These are phyloP conservation scores for Nasonovia ribisnigri DNA, from an alignment of 2,888 invertebrate species.

Conservation along the genomic window DNA sequence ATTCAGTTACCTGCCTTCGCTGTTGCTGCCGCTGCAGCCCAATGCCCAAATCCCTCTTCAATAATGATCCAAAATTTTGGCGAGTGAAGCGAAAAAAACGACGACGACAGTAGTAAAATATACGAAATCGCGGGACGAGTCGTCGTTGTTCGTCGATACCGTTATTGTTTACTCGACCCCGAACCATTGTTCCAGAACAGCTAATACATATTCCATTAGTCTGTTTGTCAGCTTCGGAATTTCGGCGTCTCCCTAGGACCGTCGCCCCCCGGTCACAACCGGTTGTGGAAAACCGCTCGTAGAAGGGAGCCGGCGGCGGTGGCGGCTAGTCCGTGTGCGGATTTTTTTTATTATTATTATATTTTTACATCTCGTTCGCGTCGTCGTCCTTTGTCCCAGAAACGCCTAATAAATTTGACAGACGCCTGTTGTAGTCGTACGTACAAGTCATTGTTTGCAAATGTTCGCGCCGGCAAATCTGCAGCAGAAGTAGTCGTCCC, in stretches of 20 bases:
- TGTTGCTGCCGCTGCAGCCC: not conserved
- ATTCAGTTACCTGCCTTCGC: not conserved
- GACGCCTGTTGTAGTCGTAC: constrained; percentile 55
- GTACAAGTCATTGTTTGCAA: constrained; percentile 65
- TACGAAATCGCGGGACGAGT: constrained; percentile 18
- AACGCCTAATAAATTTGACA: constrained; percentile 65
- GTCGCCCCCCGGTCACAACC: constrained; percentile 23
- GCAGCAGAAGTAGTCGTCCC: constrained; percentile 2
- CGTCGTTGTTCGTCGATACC: constrained; percentile 35
- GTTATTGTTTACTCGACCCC: constrained; percentile 37
- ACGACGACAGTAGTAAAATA: not conserved
- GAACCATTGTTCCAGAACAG: constrained; percentile 57
- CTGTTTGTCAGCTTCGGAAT: constrained; percentile 57
- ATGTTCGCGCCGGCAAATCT: constrained; percentile 27
- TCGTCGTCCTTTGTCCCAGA: constrained; percentile 56
- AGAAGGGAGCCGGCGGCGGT: not conserved
- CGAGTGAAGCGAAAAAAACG: not conserved
- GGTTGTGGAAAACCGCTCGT: constrained; percentile 44
- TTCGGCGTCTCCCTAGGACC: constrained; percentile 43
- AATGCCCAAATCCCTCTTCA: not conserved
- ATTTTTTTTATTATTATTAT: constrained; percentile 7
- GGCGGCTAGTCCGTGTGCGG: not conserved
- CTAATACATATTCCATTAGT: constrained; percentile 63
- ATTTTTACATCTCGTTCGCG: not conserved
- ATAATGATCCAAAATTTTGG: constrained; percentile 22